Percentiles rank a stretch among this genome's conserved stretches.
phyloP scores from a whole-genome alignment of 2,113 vertebrate species.

The Hippocampus guttulatus region DNA sequence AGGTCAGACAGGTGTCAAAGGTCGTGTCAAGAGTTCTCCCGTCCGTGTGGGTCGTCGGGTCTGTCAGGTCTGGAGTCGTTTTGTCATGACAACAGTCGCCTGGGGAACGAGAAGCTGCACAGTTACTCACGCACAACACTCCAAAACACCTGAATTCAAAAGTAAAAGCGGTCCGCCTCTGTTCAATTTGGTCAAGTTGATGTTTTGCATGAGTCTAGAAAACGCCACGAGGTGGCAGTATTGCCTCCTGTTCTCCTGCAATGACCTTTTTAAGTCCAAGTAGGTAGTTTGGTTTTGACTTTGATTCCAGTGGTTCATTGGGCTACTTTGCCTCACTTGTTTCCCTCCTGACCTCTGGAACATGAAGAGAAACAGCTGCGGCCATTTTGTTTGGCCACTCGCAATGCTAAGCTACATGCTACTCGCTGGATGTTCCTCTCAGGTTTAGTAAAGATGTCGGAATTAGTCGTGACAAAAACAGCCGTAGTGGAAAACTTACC shows the following conservation, averaged over 20 bases:
- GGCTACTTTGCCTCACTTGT: neutral
- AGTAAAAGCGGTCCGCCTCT: neutral
- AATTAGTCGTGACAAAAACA: neutral
- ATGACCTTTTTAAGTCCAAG: neutral
- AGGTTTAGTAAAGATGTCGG: neutral
- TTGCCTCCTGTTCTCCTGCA: no score
- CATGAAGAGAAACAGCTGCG: neutral
- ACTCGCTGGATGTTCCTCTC: neutral
- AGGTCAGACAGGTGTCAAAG: conserved; percentile 65
- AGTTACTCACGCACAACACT: conserved; percentile 45
- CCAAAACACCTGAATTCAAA: no score
- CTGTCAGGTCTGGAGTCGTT: conserved; percentile 64
- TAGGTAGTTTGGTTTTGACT: neutral
- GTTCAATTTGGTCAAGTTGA: neutral
- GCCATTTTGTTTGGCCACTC: neutral
- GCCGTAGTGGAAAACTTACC: neutral
- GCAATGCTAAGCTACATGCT: neutral
- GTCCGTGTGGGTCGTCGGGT: conserved; percentile 54
- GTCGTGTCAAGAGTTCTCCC: conserved; percentile 62
- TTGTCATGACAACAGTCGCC: conserved; percentile 68
- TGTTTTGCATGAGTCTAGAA: neutral
- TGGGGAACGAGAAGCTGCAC: conserved; percentile 68
- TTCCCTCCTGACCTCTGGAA: neutral
- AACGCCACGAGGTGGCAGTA: neutral
- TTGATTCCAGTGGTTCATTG: neutral